Evolutionary conservation across 2,113 vertebrate genomes (phyloP), one percentile per base, ranked within the genome.

Genomic region (Neolamprologus hecqui): DNA sequence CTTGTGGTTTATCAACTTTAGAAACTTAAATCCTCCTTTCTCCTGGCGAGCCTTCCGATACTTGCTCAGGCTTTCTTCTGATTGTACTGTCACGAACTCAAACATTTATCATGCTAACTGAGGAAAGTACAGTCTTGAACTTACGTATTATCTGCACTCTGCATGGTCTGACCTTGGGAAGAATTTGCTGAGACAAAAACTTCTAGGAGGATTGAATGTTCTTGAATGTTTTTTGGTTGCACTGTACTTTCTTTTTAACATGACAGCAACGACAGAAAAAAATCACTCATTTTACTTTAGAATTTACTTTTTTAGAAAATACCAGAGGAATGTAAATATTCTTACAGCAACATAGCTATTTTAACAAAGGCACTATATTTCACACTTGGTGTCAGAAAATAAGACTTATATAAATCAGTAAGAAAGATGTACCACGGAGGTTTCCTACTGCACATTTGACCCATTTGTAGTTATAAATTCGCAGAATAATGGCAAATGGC

Each of bases 21-120:
- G 21, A 55, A 55, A 55, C 53, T 23, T 26, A 26, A 26, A 55
- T 13, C 21, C 53, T 55, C 6, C 53, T 55, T 55, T 55, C 11
- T 23, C 53, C 21, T 23, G 21, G 53, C 11, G 0, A 55, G 5
- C n/a, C 53, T 55, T 26, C 21, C 1, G 0, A 1, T 23, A 23
- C 53, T 55, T 26, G 53, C 6, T 23, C 53, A 13, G 53, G n/a
- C 53, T 55, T 55, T 55, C 0, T 55, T 23, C 11, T 23, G 6
- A 2, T 26, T 55, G 6, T 55, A 23, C 21, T 23, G 53, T 55
- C 6, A 26, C 1, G 1, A 23, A 55, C 21, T 55, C 6, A 4
- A 55, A 23, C 21, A 55, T 55, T 55, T 55, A 55, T 23, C 21
- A 55, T 55, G 53, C 53, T 55, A 23, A 55, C 53, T 54, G 51